Conservation (phyloP, 2,113 vertebrate genomes). For the Butorides virescens region DNA sequence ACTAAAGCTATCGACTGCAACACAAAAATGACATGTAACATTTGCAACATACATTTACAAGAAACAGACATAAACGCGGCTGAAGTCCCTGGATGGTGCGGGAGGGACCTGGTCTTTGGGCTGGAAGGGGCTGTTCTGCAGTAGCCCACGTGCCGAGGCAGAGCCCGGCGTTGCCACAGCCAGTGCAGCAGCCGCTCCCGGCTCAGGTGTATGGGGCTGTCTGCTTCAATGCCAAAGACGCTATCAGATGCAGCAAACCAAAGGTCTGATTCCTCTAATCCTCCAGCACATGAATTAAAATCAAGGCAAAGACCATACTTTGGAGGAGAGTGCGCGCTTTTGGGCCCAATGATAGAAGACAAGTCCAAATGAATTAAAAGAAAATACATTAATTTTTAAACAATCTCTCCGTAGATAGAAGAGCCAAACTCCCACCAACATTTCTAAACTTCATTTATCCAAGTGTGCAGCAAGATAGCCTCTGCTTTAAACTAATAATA, state of each 20-base stretch:
- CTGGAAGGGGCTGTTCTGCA: background rate
- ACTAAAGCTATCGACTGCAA: constrained; percentile 57
- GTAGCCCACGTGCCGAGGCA: background rate
- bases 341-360: background rate
- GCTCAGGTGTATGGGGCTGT: background rate
- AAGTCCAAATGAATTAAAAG: background rate
- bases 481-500: background rate
- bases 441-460: background rate
- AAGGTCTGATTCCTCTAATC: background rate
- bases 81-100: background rate
- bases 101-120: background rate
- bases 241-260: background rate
- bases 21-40: constrained; percentile 33
- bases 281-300: background rate
- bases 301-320: background rate
- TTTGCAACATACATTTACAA: constrained; percentile 36
- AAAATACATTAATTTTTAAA: background rate
- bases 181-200: background rate
- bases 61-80: constrained; percentile 23
- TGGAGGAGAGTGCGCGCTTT: background rate
- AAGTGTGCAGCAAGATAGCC: background rate
- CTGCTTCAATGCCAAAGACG: background rate
- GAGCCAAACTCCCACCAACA: background rate
- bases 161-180: background rate
- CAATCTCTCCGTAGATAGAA: background rate